Percentiles rank a stretch among this genome's conserved stretches.
Evolutionary conservation across 1,140 invertebrate species (phyloP).

Genomic region (Platyura marginata): DNA sequence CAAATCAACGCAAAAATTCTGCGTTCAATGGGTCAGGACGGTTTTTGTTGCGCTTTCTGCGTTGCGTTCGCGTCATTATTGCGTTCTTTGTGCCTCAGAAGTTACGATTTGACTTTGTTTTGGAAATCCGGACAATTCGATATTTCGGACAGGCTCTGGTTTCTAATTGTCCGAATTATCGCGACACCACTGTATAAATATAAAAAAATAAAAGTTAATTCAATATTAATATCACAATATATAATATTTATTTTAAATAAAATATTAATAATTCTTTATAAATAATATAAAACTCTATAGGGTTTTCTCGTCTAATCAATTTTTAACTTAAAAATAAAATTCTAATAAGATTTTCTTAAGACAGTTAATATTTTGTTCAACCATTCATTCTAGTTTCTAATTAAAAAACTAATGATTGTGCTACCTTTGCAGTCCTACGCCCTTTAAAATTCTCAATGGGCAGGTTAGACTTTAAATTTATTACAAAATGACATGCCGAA

Average conservation of each 20-base stretch:
- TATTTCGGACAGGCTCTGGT: too few relatives aligned
- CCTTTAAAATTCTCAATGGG: slow-evolving; percentile 30
- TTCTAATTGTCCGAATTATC: too few relatives aligned
- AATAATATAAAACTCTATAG: slow-evolving; percentile 31
- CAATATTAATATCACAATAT: slow-evolving; percentile 28
- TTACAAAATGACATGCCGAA: slow-evolving; percentile 40
- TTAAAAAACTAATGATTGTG: slow-evolving; percentile 48
- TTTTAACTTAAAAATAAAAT: slow-evolving; percentile 34
- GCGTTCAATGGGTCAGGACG: too few relatives aligned
- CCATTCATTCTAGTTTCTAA: slow-evolving; percentile 41
- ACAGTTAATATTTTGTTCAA: slow-evolving; percentile 32
- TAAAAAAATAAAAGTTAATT: slow-evolving; percentile 23
- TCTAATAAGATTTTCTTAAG: slow-evolving; percentile 23
- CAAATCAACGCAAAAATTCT: too few relatives aligned
- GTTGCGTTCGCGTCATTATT: too few relatives aligned
- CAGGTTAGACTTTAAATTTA: slow-evolving; percentile 40
- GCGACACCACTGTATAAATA: too few relatives aligned
- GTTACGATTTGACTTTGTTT: too few relatives aligned
- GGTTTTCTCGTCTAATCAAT: slow-evolving; percentile 20
- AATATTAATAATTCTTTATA: slow-evolving; percentile 21
- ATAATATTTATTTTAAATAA: slow-evolving; percentile 22
- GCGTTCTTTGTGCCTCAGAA: too few relatives aligned
- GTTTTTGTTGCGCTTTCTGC: too few relatives aligned
- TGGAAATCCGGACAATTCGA: too few relatives aligned
- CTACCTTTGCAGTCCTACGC: slow-evolving; percentile 47